Base-by-base conservation (phyloP, 1,140 invertebrate genomes). In the Bombus huntii region DNA sequence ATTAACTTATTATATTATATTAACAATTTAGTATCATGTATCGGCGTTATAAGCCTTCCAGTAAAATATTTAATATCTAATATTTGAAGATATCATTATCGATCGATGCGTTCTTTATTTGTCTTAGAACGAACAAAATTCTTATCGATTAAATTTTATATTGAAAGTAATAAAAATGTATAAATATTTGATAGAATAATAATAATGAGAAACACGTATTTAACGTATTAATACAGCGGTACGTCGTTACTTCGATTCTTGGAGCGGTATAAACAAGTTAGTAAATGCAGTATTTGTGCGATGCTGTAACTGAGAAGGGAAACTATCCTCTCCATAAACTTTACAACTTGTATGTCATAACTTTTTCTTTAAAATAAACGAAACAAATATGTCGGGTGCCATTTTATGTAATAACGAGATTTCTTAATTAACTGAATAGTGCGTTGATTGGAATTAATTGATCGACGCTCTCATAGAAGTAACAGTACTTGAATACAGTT, bases 381-480 rank as follows among this genome's bases (percentile, higher is more conserved):
- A 47, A 53, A n/a, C 68, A 68, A 86, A 65, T 22, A 13, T 10
- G 13, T 53, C 42, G 31, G 28, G 25, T 4, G 39, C 72, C 81
- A 77, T 75, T 81, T 88, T 59, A 85, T n/a, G 44, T 28, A 44
- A 65, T 62, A 76, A 77, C 37, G 57, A 85, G 74, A 81, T 73
- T 85, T 85, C 81, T 88, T 73, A 89, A 88, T 89, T 85, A 88
- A 85, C 71, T 28, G 74, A 88, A 75, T 79, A 79, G 47, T 39
- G 31, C 68, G 62, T 42, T 81, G 66, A 77, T 81, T 59, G 75
- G 57, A 86, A 86, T 75, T 72, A 74, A 89, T 82, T 85, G 70
- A 88, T 62, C 47, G 72, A 86, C 68, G 66, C 72, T 85, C 18
- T 74, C 47, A 37, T 39, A 28, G 66, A 81, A 37, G 37, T 89